A percentile compares a stretch with the other conserved stretches of the same genome.
phyloP scores from a whole-genome alignment of 2,797 vertebrate genomes.

The Centropyge bicolor region DNA sequence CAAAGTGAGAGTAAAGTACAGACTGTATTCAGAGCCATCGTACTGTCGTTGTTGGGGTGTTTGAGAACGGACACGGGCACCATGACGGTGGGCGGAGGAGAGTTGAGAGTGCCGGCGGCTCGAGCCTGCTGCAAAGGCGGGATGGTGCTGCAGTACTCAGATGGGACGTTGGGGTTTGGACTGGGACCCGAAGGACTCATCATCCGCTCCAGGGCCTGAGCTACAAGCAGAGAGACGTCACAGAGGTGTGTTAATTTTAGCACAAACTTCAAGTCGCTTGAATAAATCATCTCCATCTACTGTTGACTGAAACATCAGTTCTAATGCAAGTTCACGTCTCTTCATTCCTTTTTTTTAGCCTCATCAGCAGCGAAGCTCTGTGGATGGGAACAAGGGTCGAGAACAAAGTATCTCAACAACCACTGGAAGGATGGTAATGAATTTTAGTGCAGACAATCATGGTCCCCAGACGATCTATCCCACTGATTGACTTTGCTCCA shows the following conservation, averaged over 20 bases:
- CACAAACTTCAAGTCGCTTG: neutral
- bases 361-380: too few relatives aligned
- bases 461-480: neutral
- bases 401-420: neutral
- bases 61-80: constrained; percentile 92
- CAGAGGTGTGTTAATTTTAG: constrained; percentile 7
- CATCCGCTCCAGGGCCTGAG: constrained; percentile 95
- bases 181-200: constrained; percentile 93
- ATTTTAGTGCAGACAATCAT: neutral
- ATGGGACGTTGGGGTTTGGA: constrained; percentile 88
- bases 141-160: constrained; percentile 87
- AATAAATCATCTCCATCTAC: neutral
- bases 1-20: neutral
- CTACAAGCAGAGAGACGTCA: constrained; percentile 61
- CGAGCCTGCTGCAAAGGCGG: constrained; percentile 89
- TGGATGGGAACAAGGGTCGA: neutral
- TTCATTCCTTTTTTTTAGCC: neutral
- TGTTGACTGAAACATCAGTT: neutral
- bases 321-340: neutral
- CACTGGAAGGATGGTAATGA: neutral
- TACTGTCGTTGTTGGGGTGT: constrained; percentile 91
- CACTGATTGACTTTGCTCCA: neutral
- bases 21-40: neutral
- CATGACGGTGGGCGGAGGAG: constrained; percentile 88
- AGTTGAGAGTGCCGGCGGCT: constrained; percentile 84